phyloP scores from a whole-genome alignment of 2,113 vertebrate species.

The Phoenicopterus ruber region DNA sequence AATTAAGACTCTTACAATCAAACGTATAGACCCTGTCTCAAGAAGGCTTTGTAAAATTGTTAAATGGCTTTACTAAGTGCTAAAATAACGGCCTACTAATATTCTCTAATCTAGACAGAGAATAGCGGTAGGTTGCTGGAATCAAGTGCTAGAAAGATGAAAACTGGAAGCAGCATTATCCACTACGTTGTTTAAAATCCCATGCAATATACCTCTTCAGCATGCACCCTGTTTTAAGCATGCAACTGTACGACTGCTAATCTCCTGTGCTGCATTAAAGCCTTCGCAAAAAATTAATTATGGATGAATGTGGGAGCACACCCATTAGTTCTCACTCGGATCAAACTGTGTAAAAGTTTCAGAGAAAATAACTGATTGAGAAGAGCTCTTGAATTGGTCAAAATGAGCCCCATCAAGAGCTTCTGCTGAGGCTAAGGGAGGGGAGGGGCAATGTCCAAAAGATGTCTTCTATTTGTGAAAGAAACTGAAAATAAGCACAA shows the following conservation, averaged over 20 bases:
- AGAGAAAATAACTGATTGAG: background rate
- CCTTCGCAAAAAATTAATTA: slow-evolving; percentile 22
- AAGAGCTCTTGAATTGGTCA: background rate
- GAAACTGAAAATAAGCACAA: background rate
- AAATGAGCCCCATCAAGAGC: background rate
- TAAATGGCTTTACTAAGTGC: background rate
- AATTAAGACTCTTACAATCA: background rate
- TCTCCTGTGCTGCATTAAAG: background rate
- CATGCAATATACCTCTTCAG: background rate
- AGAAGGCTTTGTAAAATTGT: background rate
- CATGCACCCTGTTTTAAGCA: background rate
- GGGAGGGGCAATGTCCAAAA: background rate
- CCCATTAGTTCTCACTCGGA: background rate
- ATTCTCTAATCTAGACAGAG: background rate
- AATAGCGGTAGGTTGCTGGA: background rate
- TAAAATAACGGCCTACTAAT: background rate
- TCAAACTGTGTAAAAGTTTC: background rate
- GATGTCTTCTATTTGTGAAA: background rate
- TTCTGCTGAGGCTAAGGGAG: background rate
- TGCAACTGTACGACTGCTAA: background rate
- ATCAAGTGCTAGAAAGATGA: background rate
- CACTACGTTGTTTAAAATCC: background rate
- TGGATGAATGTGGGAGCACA: background rate
- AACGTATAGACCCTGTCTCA: background rate
- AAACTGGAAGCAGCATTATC: background rate